These are phyloP conservation scores for Himalopsyche tibetana DNA, from an alignment of 2,888 invertebrate species.

Conservation along the genomic window DNA sequence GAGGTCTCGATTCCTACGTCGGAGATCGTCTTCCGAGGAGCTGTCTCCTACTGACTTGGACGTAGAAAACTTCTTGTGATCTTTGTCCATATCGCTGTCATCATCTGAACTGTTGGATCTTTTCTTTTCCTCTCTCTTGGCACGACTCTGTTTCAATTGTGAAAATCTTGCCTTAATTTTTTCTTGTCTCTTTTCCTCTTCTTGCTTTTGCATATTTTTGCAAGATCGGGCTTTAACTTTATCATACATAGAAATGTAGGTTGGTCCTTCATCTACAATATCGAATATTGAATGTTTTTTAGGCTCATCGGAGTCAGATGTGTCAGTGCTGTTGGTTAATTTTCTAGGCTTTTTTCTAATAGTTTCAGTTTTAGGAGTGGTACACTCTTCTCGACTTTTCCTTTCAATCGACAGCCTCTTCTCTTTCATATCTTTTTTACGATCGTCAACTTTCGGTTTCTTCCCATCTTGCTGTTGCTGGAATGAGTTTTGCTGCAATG, in stretches of 20 bases:
- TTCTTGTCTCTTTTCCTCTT: slow-evolving; percentile 90
- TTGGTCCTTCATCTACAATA: slow-evolving; percentile 91
- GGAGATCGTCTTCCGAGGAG: slow-evolving; percentile 77
- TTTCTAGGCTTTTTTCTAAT: slow-evolving; percentile 72
- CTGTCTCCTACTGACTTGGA: slow-evolving; percentile 75
- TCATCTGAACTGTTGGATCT: slow-evolving; percentile 93
- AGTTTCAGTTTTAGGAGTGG: slow-evolving; percentile 72
- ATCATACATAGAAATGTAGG: slow-evolving; percentile 98
- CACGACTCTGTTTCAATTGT: slow-evolving; percentile 90
- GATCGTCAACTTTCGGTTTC: slow-evolving; percentile 73
- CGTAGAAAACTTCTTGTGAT: slow-evolving; percentile 69
- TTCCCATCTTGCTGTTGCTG: slow-evolving; percentile 68
- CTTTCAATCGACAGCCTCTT: slow-evolving; percentile 76
- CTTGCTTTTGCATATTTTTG: slow-evolving; percentile 94
- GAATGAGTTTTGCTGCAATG: slow-evolving; percentile 68
- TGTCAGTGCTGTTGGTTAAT: slow-evolving; percentile 79
- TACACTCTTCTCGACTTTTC: slow-evolving; percentile 75
- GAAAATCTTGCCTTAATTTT: slow-evolving; percentile 94
- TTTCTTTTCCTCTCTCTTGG: slow-evolving; percentile 92
- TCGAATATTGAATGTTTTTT: slow-evolving; percentile 95
- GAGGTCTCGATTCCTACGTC: slow-evolving; percentile 71
- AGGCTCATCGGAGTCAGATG: slow-evolving; percentile 87
- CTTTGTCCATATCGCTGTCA: slow-evolving; percentile 84
- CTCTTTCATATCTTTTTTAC: slow-evolving; percentile 74
- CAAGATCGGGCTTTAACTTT: slow-evolving; percentile 96